A percentile compares a stretch with the other conserved stretches of the same genome.
These are phyloP conservation scores for Petrosia ficiformis DNA, from an alignment of 37 sponge, comb jelly and placozoan species.

Conservation along the genomic window DNA sequence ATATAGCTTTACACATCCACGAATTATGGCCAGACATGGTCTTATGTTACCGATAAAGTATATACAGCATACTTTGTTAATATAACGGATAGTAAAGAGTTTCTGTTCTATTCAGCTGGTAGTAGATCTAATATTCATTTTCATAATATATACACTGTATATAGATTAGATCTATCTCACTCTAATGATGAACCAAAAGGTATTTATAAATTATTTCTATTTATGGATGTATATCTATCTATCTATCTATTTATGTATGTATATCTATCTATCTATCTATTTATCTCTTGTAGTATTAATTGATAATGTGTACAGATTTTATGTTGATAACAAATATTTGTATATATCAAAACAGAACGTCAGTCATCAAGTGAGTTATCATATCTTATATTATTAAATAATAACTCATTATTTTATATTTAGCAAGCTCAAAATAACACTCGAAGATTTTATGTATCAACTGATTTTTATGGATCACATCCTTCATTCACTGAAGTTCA, in stretches of 20 bases:
- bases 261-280: too few relatives aligned
- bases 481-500: constrained; percentile 45
- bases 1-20: background rate
- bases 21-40: background rate
- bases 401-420: background rate
- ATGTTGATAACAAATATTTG: constrained; percentile 53
- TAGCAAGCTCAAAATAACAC: constrained; percentile 15
- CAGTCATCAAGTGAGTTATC: background rate
- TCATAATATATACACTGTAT: background rate
- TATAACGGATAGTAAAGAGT: background rate
- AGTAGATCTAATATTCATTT: background rate
- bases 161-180: too few relatives aligned
- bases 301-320: constrained; percentile 20
- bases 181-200: too few relatives aligned
- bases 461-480: background rate
- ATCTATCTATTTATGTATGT: too few relatives aligned
- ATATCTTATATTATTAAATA: background rate
- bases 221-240: background rate
- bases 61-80: background rate
- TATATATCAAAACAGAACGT: constrained; percentile 55
- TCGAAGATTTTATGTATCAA: constrained; percentile 55
- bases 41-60: background rate
- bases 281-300: too few relatives aligned
- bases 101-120: background rate
- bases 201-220: too few relatives aligned